Conservation (phyloP, 2,113 vertebrate genomes). For the Deroptyus accipitrinus region DNA sequence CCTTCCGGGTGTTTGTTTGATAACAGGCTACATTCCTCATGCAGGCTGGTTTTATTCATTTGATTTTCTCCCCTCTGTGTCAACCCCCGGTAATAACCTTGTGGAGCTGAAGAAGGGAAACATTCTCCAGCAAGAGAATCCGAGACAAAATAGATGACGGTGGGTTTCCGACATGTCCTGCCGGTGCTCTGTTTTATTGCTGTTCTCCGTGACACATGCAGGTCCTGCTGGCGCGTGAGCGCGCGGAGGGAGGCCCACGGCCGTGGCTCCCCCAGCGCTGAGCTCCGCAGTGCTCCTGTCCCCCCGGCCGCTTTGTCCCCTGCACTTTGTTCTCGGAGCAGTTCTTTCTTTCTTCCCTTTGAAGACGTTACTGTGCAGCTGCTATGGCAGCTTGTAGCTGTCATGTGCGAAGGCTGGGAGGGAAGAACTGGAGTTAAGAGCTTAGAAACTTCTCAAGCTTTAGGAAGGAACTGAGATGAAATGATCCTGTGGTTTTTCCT, state of each 20-base stretch:
- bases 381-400: slow-evolving; percentile 43
- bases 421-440: not conserved
- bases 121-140: not conserved
- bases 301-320: not conserved
- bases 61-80: not conserved
- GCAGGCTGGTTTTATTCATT: not conserved
- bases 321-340: slow-evolving; percentile 41
- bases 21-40: not conserved
- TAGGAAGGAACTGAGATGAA: slow-evolving; percentile 42
- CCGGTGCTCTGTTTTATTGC: not conserved
- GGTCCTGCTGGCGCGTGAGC: accelerated
- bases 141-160: not conserved
- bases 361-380: slow-evolving; percentile 39
- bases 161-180: not conserved
- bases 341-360: slow-evolving; percentile 41
- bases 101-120: not conserved
- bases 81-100: not conserved
- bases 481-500: not conserved
- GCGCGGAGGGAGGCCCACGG: not conserved
- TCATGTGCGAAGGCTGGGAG: slow-evolving; percentile 8
- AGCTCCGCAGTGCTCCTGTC: not conserved
- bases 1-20: not conserved
- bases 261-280: not conserved
- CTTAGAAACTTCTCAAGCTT: slow-evolving; percentile 40
- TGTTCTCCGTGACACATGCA: accelerated